Evolutionary conservation across 2,888 invertebrate genomes (phyloP).

Genomic region (Scaptomyza polygonia): DNA sequence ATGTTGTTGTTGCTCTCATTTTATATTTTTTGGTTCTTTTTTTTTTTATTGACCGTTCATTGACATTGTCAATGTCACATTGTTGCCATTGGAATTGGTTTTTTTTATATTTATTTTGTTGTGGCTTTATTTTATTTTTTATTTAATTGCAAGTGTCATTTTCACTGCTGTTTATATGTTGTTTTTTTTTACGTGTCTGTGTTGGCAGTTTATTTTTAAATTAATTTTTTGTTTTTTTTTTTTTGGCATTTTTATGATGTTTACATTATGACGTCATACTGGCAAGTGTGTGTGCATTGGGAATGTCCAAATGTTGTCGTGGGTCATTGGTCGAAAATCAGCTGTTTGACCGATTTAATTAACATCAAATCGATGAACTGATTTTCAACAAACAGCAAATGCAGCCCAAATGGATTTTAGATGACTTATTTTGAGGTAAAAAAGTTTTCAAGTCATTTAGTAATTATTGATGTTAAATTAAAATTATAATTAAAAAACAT

Average conservation of each 20-base stretch:
- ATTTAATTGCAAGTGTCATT: slow-evolving; percentile 77
- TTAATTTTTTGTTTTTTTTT: slow-evolving; percentile 30
- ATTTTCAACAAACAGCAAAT: slow-evolving; percentile 1
- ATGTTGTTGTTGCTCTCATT: slow-evolving; percentile 31
- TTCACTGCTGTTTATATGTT: slow-evolving; percentile 60
- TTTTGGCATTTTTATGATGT: slow-evolving; percentile 74
- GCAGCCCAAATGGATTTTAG: not conserved
- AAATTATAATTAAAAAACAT: no score
- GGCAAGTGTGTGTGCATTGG: slow-evolving; percentile 17
- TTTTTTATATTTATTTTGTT: slow-evolving; percentile 54
- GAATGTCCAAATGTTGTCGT: slow-evolving; percentile 41
- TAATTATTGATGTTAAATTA: no score
- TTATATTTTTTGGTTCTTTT: slow-evolving; percentile 10
- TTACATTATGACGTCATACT: slow-evolving; percentile 77
- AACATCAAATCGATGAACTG: slow-evolving; percentile 58
- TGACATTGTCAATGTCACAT: slow-evolving; percentile 81
- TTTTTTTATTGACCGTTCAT: slow-evolving; percentile 70
- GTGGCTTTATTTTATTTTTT: slow-evolving; percentile 40
- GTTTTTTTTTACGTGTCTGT: slow-evolving; percentile 42
- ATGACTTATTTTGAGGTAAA: slow-evolving; percentile 11
- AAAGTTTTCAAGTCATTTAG: no score
- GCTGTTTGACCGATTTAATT: slow-evolving; percentile 69
- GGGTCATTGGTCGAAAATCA: slow-evolving; percentile 65
- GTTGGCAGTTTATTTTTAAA: slow-evolving; percentile 24
- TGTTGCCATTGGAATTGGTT: slow-evolving; percentile 64